Evolutionary conservation across 2,888 invertebrate species (phyloP).

Genomic region (Amphipyra tragopoginis): DNA sequence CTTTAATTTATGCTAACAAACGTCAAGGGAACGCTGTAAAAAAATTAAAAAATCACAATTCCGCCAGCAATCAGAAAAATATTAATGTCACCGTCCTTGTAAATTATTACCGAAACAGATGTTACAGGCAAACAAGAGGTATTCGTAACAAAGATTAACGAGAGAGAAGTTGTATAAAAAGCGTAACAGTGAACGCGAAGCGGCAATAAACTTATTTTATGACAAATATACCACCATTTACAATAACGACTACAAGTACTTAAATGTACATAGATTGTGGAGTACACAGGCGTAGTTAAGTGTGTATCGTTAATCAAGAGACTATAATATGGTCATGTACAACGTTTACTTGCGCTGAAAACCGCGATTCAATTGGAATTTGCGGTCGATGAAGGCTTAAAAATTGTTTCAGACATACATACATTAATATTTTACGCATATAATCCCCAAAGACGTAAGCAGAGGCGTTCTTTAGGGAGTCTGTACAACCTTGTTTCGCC

Average conservation of each 20-base stretch:
- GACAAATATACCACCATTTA: conserved; percentile 60
- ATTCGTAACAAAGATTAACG: conserved; percentile 80
- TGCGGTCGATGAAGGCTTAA: conserved; percentile 21
- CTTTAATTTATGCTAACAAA: conserved; percentile 28
- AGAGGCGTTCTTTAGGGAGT: no score
- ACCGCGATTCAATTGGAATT: conserved; percentile 34
- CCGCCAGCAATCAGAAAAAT: conserved; percentile 66
- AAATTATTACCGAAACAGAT: conserved; percentile 82
- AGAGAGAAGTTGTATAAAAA: conserved; percentile 68
- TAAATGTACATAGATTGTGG: conserved; percentile 54
- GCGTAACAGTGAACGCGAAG: conserved; percentile 65
- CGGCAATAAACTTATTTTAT: conserved; percentile 64
- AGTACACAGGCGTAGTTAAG: conserved; percentile 44
- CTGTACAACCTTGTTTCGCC: no score
- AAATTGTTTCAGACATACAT: conserved; percentile 24
- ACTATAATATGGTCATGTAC: conserved; percentile 41
- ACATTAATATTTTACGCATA: no score
- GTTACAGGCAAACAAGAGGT: conserved; percentile 76
- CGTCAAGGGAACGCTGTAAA: conserved; percentile 26
- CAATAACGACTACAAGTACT: conserved; percentile 50
- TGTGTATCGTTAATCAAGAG: conserved; percentile 49
- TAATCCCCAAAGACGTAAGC: no score
- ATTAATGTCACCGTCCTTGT: conserved; percentile 72
- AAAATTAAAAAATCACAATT: conserved; percentile 53
- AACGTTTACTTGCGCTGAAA: conserved; percentile 34